Evolutionary conservation across 2,888 invertebrate genomes (phyloP).

Genomic region (Elgonia sp.): DNA sequence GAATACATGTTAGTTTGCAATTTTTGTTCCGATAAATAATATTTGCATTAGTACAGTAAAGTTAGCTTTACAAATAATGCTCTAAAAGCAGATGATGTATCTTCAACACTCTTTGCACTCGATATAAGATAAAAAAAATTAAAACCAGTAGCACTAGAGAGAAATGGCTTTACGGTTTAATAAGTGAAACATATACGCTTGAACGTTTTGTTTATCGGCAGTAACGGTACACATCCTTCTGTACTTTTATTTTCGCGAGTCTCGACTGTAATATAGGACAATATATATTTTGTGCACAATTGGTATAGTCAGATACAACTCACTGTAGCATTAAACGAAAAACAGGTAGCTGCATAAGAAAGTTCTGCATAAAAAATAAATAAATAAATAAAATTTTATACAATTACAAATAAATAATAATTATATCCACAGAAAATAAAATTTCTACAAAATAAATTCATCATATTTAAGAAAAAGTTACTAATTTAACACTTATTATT

Average conservation of each 20-base stretch:
- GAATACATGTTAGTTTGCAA: too few relatives aligned
- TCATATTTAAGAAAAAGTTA: too few relatives aligned
- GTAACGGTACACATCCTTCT: constrained; percentile 53
- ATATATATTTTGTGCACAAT: constrained; percentile 60
- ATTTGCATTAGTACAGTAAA: too few relatives aligned
- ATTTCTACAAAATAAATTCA: neutral
- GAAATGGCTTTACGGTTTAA: constrained; percentile 13
- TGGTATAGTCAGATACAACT: constrained; percentile 18
- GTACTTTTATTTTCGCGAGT: constrained; percentile 49
- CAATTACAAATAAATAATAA: neutral
- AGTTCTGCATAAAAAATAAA: neutral
- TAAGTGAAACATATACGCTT: neutral
- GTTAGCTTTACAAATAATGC: too few relatives aligned
- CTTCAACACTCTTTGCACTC: neutral
- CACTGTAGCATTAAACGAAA: constrained; percentile 26
- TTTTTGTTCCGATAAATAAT: too few relatives aligned
- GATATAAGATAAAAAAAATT: neutral
- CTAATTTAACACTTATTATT: too few relatives aligned
- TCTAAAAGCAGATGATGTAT: neutral
- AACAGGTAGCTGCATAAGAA: constrained; percentile 27
- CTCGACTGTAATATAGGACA: constrained; percentile 56
- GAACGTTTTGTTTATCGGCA: constrained; percentile 47
- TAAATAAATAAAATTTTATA: too few relatives aligned
- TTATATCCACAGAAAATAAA: neutral
- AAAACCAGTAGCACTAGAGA: constrained; percentile 11